Conservation (phyloP, 2,797 vertebrate genomes). For the Rhadinocentrus ornatus region DNA sequence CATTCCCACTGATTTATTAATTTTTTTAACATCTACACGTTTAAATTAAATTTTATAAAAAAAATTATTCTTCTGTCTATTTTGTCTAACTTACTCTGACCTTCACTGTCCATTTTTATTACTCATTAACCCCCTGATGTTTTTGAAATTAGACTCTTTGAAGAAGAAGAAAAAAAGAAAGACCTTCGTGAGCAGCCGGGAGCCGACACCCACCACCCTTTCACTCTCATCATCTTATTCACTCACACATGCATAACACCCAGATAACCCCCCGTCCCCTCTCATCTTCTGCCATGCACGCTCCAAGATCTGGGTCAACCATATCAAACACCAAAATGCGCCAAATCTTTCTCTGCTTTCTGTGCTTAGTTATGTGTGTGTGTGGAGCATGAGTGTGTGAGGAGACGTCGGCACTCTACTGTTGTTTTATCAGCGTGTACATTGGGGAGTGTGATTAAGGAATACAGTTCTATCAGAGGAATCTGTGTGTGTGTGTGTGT, state of each 20-base stretch:
- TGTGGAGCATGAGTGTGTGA: slow-evolving; percentile 14
- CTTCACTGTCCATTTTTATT: not conserved
- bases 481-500: slow-evolving; percentile 17
- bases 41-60: not conserved
- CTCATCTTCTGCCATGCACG: slow-evolving; percentile 44
- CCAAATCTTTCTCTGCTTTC: slow-evolving; percentile 23
- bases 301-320: slow-evolving; percentile 76
- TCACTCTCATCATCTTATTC: slow-evolving; percentile 57
- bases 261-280: slow-evolving; percentile 11
- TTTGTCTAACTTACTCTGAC: too few relatives aligned
- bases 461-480: slow-evolving; percentile 50
- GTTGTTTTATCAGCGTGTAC: slow-evolving; percentile 35
- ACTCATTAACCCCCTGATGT: slow-evolving; percentile 61
- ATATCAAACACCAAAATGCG: slow-evolving; percentile 61
- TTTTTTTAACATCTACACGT: not conserved
- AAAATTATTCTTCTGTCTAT: not conserved
- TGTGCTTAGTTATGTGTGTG: slow-evolving; percentile 20
- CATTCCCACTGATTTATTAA: too few relatives aligned
- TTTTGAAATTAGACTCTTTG: slow-evolving; percentile 66
- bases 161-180: slow-evolving; percentile 17
- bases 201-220: slow-evolving; percentile 32
- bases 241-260: slow-evolving; percentile 58
- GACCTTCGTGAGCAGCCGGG: slow-evolving; percentile 12
- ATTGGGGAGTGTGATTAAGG: slow-evolving; percentile 37
- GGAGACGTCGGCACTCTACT: slow-evolving; percentile 19